Percentiles rank a stretch among this genome's conserved stretches.
Conservation (phyloP, 2,888 invertebrate species). For the Eurois occulta region DNA sequence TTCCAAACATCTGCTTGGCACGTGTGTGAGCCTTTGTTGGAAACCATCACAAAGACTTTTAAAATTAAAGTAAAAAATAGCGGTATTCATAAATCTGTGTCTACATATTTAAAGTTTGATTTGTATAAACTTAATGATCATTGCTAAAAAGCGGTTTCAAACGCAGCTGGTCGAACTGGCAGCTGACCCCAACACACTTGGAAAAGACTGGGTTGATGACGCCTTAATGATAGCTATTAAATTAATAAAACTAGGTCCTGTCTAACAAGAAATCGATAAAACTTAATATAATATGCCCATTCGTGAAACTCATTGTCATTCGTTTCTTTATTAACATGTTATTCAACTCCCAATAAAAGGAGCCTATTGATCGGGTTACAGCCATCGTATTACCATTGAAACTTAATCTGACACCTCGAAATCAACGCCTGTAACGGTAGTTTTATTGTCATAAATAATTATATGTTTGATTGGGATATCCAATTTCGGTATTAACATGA, state of each 20-base stretch:
- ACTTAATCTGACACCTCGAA: conserved; percentile 42
- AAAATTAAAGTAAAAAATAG: conserved; percentile 42
- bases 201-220: conserved; percentile 35
- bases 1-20: conserved; percentile 83
- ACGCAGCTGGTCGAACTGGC: conserved; percentile 46
- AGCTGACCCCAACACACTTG: conserved; percentile 55
- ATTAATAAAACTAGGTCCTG: conserved; percentile 48
- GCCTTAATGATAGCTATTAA: conserved; percentile 47
- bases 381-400: conserved; percentile 43
- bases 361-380: conserved; percentile 32
- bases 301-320: conserved; percentile 44
- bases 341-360: conserved; percentile 33
- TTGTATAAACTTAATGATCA: conserved; percentile 51
- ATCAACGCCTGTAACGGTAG: conserved; percentile 47
- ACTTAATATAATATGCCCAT: conserved; percentile 27
- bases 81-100: conserved; percentile 41
- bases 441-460: conserved; percentile 48
- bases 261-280: conserved; percentile 39
- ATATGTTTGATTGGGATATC: conserved; percentile 44
- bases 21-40: conserved; percentile 74
- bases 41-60: conserved; percentile 36
- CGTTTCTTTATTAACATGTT: conserved; percentile 38
- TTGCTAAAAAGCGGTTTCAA: conserved; percentile 41
- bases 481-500: conserved; percentile 31
- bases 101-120: conserved; percentile 53